Conservation (phyloP, 2,797 vertebrate genomes). For the Acrossocheilus fasciatus region DNA sequence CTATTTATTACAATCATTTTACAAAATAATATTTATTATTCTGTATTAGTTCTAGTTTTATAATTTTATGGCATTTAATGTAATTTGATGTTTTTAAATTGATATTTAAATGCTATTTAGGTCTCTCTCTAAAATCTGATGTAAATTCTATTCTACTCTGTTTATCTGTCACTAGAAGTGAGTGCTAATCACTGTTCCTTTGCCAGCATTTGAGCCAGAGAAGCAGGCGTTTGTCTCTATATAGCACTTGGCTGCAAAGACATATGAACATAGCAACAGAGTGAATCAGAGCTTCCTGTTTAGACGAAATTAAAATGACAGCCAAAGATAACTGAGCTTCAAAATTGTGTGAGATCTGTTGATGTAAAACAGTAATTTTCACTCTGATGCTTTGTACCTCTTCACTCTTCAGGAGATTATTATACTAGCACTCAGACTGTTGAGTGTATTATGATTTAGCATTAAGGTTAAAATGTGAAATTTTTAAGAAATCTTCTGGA, state of each 20-base stretch:
- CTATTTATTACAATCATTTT: not conserved
- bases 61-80: not conserved
- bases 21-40: not conserved
- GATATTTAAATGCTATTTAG: not conserved
- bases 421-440: not conserved
- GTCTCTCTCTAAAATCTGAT: not conserved
- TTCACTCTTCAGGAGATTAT: conserved; percentile 9
- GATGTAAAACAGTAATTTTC: not conserved
- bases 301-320: not conserved
- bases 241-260: conserved; percentile 16
- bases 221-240: conserved; percentile 11
- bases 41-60: not conserved
- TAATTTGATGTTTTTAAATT: not conserved
- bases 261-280: conserved; percentile 33
- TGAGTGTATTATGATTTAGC: not conserved
- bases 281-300: conserved; percentile 1
- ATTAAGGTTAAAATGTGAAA: not conserved
- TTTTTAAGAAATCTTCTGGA: conserved; percentile 17
- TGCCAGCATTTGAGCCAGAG: conserved; percentile 35
- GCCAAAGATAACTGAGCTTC: not conserved
- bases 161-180: not conserved
- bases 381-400: conserved; percentile 32
- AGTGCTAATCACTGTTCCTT: conserved; percentile 6
- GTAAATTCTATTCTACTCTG: not conserved
- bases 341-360: not conserved